These are phyloP conservation scores for Himalopsyche phryganea DNA, from an alignment of 1,140 invertebrate species.

Conservation along the genomic window DNA sequence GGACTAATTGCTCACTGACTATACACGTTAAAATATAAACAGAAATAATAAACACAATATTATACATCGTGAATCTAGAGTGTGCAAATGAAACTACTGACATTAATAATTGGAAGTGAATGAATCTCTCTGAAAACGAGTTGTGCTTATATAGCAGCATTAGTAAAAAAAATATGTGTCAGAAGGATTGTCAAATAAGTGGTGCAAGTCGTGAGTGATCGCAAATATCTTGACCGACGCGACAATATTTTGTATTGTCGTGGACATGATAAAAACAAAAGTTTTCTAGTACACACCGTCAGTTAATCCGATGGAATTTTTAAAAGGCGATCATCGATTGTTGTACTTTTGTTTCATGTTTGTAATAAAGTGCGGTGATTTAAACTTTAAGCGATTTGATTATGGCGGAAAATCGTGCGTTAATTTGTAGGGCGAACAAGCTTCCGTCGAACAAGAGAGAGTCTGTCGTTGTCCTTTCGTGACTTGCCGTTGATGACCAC, in stretches of 20 bases:
- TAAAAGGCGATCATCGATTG: not conserved
- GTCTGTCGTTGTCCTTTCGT: not conserved
- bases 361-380: not conserved
- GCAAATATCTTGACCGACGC: not conserved
- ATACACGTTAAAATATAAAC: no score
- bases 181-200: constrained; percentile 24
- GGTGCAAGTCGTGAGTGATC: constrained; percentile 20
- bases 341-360: not conserved
- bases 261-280: no score
- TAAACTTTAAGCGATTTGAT: not conserved
- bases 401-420: not conserved
- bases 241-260: no score
- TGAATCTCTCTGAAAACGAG: constrained; percentile 8
- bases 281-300: no score
- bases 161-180: constrained; percentile 15
- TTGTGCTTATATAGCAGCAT: constrained; percentile 25
- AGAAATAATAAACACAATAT: no score
- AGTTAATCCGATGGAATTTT: not conserved
- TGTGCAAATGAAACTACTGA: constrained; percentile 10
- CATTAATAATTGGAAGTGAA: constrained; percentile 10
- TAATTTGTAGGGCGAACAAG: constrained; percentile 1
- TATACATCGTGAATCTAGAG: not conserved
- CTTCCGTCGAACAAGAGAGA: not conserved
- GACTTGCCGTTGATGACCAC: not conserved
- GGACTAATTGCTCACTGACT: constrained; percentile 2